Conservation (phyloP, 2,797 vertebrate genomes). For the Dermochelys coriacea region DNA sequence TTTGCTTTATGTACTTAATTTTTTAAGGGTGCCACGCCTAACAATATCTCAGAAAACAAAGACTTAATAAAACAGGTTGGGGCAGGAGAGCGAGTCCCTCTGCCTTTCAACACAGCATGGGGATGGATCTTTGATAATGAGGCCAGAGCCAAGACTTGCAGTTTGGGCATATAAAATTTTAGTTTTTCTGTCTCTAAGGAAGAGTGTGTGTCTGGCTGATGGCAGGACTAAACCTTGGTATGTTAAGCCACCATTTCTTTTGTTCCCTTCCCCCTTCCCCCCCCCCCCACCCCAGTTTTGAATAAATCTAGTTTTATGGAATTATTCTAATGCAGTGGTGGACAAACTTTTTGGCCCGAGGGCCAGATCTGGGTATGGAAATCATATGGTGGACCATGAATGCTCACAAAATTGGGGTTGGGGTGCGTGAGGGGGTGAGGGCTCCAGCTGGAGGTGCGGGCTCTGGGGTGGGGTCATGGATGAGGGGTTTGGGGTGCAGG, state of each 20-base stretch:
- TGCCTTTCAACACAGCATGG: constrained; percentile 10
- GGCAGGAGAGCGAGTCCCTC: constrained; percentile 30
- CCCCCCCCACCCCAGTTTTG: neutral
- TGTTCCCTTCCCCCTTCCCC: neutral
- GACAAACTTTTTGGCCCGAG: no score
- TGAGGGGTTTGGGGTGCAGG: no score
- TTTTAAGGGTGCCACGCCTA: neutral
- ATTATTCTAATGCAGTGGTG: neutral
- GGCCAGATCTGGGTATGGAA: no score
- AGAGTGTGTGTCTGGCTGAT: neutral
- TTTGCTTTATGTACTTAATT: neutral
- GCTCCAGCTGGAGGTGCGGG: no score
- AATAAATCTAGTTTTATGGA: neutral
- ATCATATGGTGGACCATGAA: no score
- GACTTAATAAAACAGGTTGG: constrained; percentile 13
- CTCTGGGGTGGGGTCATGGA: no score
- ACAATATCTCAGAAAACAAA: neutral
- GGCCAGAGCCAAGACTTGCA: constrained; percentile 51
- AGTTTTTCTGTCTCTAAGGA: constrained; percentile 49
- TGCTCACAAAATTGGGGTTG: no score
- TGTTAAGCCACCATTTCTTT: neutral
- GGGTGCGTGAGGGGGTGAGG: no score
- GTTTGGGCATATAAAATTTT: constrained; percentile 41
- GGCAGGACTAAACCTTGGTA: neutral
- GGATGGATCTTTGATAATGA: constrained; percentile 53